Percentiles rank a stretch among this genome's conserved stretches.
These are phyloP conservation scores for Bufo bufo DNA, from an alignment of 2,113 vertebrate species.

Conservation along the genomic window DNA sequence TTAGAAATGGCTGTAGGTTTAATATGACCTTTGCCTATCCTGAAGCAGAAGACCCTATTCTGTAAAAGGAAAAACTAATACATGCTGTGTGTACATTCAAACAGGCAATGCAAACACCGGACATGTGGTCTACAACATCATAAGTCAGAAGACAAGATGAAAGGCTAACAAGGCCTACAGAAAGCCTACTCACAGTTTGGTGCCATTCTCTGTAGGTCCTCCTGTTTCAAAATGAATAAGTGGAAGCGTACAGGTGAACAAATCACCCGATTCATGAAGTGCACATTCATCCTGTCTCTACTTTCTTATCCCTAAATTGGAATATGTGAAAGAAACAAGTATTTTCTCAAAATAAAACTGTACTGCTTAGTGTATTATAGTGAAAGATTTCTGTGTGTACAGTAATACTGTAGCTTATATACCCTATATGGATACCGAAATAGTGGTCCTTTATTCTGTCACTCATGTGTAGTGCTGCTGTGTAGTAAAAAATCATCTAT, in stretches of 20 bases:
- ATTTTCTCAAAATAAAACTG: neutral
- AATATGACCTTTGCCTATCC: neutral
- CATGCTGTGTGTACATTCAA: conserved; percentile 39
- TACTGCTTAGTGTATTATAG: neutral
- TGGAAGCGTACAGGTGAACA: conserved; percentile 41
- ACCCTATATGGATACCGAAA: no score
- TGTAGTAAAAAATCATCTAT: no score
- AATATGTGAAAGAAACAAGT: neutral
- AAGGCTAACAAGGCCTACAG: conserved; percentile 43
- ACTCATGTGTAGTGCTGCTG: no score
- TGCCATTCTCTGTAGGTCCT: conserved; percentile 45
- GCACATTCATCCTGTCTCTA: neutral
- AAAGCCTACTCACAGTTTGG: conserved; percentile 50
- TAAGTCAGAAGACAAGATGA: conserved; percentile 49
- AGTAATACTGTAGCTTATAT: no score
- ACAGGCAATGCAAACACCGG: conserved; percentile 45
- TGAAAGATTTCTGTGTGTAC: no score
- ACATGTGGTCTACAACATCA: conserved; percentile 48
- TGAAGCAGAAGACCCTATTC: neutral
- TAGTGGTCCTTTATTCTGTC: no score
- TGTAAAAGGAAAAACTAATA: conserved; percentile 15
- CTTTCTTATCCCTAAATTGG: neutral
- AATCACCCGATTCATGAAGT: conserved; percentile 26
- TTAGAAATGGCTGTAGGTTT: neutral
- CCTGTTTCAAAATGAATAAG: conserved; percentile 37